These are phyloP conservation scores for Xerus inauris DNA, from an alignment of 2,113 vertebrate genomes.

Conservation along the genomic window DNA sequence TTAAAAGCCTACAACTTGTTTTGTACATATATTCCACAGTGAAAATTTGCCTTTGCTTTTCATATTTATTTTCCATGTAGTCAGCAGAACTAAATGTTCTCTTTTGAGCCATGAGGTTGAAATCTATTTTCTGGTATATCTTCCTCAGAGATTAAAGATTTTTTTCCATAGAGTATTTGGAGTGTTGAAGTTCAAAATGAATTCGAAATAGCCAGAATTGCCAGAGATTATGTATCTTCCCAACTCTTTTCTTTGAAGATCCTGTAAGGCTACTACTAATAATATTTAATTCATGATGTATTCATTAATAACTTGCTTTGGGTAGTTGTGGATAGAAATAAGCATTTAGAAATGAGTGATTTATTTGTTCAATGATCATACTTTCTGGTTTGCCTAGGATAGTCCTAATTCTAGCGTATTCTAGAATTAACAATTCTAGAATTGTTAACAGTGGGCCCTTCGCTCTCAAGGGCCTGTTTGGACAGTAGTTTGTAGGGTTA, in stretches of 20 bases:
- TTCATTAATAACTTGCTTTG: background rate
- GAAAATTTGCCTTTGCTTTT: conserved; percentile 13
- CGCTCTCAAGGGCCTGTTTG: background rate
- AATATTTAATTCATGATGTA: background rate
- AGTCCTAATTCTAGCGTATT: background rate
- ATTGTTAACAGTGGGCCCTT: background rate
- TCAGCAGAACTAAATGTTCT: background rate
- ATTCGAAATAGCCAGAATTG: background rate
- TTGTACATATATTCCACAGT: background rate
- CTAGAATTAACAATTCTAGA: no score
- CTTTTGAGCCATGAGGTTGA: background rate
- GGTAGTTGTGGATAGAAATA: background rate
- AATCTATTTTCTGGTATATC: background rate
- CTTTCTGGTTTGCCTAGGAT: background rate
- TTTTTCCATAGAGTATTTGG: background rate
- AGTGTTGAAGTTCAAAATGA: background rate
- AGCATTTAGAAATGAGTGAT: background rate
- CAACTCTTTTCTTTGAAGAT: background rate
- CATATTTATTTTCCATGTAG: background rate
- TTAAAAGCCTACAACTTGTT: background rate
- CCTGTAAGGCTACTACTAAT: background rate
- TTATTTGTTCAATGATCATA: background rate
- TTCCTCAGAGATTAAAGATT: background rate
- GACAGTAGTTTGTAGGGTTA: background rate
- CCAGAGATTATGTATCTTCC: background rate